These are phyloP conservation scores for Halichoeres trimaculatus DNA, from an alignment of 2,113 vertebrate genomes.

Conservation along the genomic window DNA sequence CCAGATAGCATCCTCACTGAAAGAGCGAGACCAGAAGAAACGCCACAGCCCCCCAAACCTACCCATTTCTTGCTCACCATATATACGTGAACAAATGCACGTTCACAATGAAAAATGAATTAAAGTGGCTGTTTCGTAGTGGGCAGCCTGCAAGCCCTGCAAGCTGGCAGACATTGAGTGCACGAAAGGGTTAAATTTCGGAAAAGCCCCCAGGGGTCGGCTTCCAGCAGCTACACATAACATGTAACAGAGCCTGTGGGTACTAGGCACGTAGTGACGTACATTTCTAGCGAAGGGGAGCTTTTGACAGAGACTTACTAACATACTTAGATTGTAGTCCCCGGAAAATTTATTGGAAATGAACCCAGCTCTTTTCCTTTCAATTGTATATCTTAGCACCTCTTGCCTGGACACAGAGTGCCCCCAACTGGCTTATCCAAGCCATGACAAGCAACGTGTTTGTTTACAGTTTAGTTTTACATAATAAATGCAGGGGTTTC, in stretches of 20 bases:
- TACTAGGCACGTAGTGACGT: conserved; percentile 10
- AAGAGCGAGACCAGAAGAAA: not conserved
- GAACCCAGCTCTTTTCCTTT: conserved; percentile 50
- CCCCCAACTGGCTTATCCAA: conserved; percentile 57
- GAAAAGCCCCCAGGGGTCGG: conserved; percentile 69
- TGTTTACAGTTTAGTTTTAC: not conserved
- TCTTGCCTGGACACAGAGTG: conserved; percentile 52
- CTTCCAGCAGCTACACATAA: conserved; percentile 63
- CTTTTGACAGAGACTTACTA: not conserved
- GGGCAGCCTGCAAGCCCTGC: conserved; percentile 29
- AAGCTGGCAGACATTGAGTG: conserved; percentile 46
- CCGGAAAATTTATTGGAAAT: conserved; percentile 33
- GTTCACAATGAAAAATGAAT: not conserved
- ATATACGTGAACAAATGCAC: not conserved
- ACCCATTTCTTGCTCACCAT: not conserved
- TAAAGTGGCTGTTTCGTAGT: conserved; percentile 17
- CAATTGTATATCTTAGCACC: conserved; percentile 45
- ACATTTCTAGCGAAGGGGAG: not conserved
- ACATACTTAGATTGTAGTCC: conserved; percentile 18
- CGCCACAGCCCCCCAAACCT: not conserved
- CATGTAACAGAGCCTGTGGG: conserved; percentile 25
- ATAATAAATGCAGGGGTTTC: not conserved
- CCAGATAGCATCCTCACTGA: not conserved
- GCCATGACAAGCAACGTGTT: not conserved
- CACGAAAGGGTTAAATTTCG: conserved; percentile 74